phyloP scores from a whole-genome alignment of 1,140 invertebrate genomes.

The Cotesia vestalis region DNA sequence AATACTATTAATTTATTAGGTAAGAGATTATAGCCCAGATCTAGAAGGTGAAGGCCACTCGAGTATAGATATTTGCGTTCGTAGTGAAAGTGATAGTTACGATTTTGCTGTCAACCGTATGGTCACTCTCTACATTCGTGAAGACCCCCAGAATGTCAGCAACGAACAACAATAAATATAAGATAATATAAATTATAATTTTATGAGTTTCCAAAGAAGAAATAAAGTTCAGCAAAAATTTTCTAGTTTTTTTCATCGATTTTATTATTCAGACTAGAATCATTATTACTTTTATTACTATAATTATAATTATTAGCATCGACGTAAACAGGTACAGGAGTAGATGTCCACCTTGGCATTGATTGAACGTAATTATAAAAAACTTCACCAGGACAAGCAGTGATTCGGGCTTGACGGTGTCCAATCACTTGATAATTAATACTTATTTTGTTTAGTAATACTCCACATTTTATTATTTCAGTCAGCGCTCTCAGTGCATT shows the following conservation, averaged over 20 bases:
- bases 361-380: slow-evolving; percentile 67
- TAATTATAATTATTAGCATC: slow-evolving; percentile 6
- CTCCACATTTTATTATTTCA: slow-evolving; percentile 62
- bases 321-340: slow-evolving; percentile 40
- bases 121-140: slow-evolving; percentile 52
- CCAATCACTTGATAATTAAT: slow-evolving; percentile 62
- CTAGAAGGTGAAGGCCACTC: slow-evolving; percentile 56
- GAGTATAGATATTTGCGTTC: slow-evolving; percentile 66
- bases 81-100: slow-evolving; percentile 66
- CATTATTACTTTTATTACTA: neutral
- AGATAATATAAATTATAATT: slow-evolving; percentile 8
- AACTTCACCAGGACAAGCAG: slow-evolving; percentile 64
- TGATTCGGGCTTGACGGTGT: slow-evolving; percentile 63
- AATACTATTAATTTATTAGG: slow-evolving; percentile 41
- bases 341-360: slow-evolving; percentile 62
- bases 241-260: neutral
- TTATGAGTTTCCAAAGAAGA: too few species aligned
- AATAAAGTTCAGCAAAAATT: neutral
- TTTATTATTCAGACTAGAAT: neutral
- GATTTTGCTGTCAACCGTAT: slow-evolving; percentile 62
- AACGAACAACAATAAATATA: neutral
- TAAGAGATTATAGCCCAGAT: slow-evolving; percentile 58
- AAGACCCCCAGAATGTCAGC: neutral
- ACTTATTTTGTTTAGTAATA: slow-evolving; percentile 56
- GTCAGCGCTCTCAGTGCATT: slow-evolving; percentile 59